These are phyloP conservation scores for Penaeus monodon DNA, from an alignment of 2,888 invertebrate genomes.

Conservation along the genomic window DNA sequence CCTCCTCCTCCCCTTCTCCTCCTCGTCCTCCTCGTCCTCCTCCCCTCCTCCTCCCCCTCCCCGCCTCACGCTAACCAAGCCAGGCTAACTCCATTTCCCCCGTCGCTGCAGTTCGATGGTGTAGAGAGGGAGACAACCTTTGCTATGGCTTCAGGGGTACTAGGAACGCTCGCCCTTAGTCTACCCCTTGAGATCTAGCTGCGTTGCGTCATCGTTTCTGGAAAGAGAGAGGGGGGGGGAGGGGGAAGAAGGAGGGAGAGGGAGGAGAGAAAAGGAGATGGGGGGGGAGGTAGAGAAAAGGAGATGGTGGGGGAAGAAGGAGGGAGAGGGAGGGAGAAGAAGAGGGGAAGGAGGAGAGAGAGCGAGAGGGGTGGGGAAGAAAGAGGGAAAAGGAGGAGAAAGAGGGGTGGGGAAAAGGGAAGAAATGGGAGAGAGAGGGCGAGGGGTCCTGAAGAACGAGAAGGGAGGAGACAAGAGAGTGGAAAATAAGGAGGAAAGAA, in stretches of 20 bases:
- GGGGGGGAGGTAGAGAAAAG: not conserved
- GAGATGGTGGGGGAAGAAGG: not conserved
- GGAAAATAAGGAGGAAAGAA: no score
- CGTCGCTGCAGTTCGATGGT: not conserved
- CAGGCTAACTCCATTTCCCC: not conserved
- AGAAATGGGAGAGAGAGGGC: no score
- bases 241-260: not conserved
- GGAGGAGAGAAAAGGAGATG: not conserved
- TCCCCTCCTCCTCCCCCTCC: not conserved
- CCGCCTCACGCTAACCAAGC: not conserved
- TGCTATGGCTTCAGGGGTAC: conserved; percentile 2
- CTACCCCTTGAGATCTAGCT: not conserved
- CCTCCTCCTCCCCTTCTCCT: no score
- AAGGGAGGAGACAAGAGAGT: no score
- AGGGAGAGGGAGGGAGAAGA: not conserved
- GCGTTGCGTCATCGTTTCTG: not conserved
- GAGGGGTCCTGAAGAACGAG: no score
- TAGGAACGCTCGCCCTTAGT: not conserved
- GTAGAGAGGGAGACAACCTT: not conserved
- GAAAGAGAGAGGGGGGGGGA: not conserved
- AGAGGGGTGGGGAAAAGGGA: not conserved
- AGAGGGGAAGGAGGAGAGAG: not conserved
- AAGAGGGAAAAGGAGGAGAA: not conserved
- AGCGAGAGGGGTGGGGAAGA: no score
- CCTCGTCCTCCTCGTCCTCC: not conserved